Evolutionary conservation across 2,888 invertebrate species (phyloP), one percentile per base, ranked within the genome.

Genomic region (Acanthosepion pharaonis): DNA sequence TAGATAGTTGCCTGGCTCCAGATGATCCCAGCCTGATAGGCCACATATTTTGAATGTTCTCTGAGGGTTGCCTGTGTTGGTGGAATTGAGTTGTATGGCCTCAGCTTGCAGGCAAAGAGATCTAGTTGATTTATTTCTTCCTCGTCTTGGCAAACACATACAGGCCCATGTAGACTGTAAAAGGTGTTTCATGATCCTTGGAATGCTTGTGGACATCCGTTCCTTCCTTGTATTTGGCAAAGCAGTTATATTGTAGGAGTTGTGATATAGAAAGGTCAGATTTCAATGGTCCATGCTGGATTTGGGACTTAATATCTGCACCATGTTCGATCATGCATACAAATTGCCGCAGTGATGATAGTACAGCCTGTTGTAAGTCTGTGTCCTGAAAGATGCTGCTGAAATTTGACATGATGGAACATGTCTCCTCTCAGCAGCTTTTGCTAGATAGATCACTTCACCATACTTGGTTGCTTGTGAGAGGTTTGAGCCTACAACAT

Each of bases 61-160:
- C 28, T 20, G 15, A 95, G 93, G 28, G 95, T 94, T 53, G 51
- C 94, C 91, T 64, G 42, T 25, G 94, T 94, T 94, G 95, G 95
- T 91, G 95, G 94, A 28, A 95, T 95, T 20, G 94, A 33, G n/a
- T 95, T 94, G 92, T 95, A 95, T 8, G 94, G 28, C 93, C 94
- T 95, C 94, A 95, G 95, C 94, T 95, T 95, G 18, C 95, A 48
- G 92, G 95, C 94, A 95, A 95, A 55, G 20, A 55, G 55, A 55
- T 55, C 20, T 20, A 55, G 55, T 55, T 91, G 18, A 91, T 5
- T 20, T 48, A 5, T 48, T 20, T 91, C 20, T 91, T 91, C 25
- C 91, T 91, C 5, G 2, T 91, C 20, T 91, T 91, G 91, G 91
- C 55, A 55, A 55, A 55, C 55, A 55, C 53, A 15, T 15, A 55